Conservation (phyloP, 2,113 vertebrate genomes). For the Machaerirhynchus nigripectus region DNA sequence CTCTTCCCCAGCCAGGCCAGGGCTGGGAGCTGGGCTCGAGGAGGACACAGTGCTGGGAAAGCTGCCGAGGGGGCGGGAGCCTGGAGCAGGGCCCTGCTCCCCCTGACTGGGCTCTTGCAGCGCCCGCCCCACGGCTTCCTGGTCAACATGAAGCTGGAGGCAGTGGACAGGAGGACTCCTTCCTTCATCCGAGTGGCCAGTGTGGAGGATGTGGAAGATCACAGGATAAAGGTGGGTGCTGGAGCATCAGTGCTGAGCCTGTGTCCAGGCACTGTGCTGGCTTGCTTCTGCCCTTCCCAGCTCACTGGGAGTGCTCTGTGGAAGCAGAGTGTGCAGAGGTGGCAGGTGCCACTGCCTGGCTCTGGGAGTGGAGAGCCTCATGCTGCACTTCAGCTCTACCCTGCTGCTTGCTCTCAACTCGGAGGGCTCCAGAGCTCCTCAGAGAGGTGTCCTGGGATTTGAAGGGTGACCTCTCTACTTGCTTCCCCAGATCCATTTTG, state of each 20-base stretch:
- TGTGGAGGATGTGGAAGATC: constrained; percentile 91
- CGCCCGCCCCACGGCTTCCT: constrained; percentile 87
- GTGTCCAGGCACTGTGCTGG: background rate
- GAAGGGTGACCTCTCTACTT: background rate
- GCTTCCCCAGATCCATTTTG: constrained; percentile 87
- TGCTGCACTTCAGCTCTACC: background rate
- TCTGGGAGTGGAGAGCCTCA: background rate
- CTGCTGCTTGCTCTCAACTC: background rate
- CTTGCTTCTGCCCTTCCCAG: background rate
- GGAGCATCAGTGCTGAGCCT: background rate
- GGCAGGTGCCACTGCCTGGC: background rate
- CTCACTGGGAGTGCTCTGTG: background rate
- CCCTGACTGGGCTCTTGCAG: constrained; percentile 59
- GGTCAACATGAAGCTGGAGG: constrained; percentile 93
- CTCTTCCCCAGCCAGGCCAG: background rate
- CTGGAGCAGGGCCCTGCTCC: background rate
- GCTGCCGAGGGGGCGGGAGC: accelerated
- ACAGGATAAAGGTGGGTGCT: constrained; percentile 89
- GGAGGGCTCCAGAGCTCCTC: background rate
- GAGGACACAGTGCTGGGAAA: background rate
- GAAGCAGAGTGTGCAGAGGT: background rate
- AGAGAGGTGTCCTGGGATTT: background rate
- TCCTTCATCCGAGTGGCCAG: constrained; percentile 90
- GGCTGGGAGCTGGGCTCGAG: background rate
- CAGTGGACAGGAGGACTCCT: constrained; percentile 92